Evolutionary conservation across 1,140 invertebrate species (phyloP), one percentile per base, ranked within the genome.

Genomic region (Hyphantria cunea): DNA sequence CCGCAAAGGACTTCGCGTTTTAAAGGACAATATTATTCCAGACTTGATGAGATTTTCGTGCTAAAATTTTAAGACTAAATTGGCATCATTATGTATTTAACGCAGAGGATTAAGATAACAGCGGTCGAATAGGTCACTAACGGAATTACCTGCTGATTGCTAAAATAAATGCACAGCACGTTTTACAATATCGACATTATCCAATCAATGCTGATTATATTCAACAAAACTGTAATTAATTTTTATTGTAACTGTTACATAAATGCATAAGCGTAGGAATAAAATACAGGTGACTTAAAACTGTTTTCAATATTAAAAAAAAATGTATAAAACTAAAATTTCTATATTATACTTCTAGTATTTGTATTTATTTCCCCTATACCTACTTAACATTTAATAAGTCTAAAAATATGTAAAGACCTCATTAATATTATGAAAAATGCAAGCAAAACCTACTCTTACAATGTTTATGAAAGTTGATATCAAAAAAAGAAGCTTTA

Each of bases 1-100:
- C 78, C 72, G 83, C 81, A 80, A 80, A 89, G 86, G 82, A 85
- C 84, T 83, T 73, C 70, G 76, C 67, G 70, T 74, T 82, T 76
- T 74, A 86, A 87, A 82, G 84, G 86, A 89, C 86, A 88, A 85
- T 85, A 84, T 86, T 85, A 85, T 87, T 84, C 80, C 76, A 51
- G 70, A 72, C 63, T 72, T 85, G 78, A 89, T 89, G 87, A 86
- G 83, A 83, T 87, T 87, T 85, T 87, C 78, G 83, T 90, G 87
- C 83, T 86, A 85, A 90, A 87, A 83, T 80, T 89, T 86, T 85
- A 82, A 82, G 70, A 76, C 70, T 73, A 90, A 90, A 90, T 88
- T 88, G 82, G 72, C 55, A 60, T 78, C 80, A 87, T 89, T 87
- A 87, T 78, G 76, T 86, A 66, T 82, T 89, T 89, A 85, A 75